These are phyloP conservation scores for Halcyon badia DNA, from an alignment of 2,797 vertebrate genomes.

Conservation along the genomic window DNA sequence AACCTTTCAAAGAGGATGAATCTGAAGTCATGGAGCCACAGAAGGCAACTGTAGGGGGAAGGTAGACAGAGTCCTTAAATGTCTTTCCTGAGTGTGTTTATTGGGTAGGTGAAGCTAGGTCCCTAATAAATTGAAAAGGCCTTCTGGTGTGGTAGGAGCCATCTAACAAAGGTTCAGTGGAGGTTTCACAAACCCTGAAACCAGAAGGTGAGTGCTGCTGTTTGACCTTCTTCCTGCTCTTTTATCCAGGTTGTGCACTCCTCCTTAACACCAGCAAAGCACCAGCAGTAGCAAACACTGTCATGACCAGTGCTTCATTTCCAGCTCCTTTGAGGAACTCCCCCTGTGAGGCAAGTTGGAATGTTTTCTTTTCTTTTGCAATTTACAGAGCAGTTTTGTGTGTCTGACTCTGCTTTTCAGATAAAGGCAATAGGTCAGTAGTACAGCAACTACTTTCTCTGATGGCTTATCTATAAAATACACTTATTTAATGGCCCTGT, in stretches of 20 bases:
- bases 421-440: not conserved
- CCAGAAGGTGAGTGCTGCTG: not conserved
- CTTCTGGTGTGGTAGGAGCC: not conserved
- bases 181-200: not conserved
- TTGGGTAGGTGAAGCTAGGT: not conserved
- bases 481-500: not conserved
- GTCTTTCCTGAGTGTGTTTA: not conserved
- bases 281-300: conserved; percentile 72
- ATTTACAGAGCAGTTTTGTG: not conserved
- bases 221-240: conserved; percentile 15
- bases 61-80: not conserved
- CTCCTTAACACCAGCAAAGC: conserved; percentile 87
- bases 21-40: not conserved
- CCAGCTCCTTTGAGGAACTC: conserved; percentile 94
- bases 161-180: not conserved
- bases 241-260: conserved; percentile 82
- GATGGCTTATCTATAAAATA: not conserved
- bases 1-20: conserved; percentile 1
- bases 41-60: not conserved
- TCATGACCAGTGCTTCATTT: conserved; percentile 87
- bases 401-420: not conserved
- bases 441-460: not conserved
- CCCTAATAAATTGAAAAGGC: not conserved
- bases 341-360: conserved; percentile 89
- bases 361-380: not conserved